These are phyloP conservation scores for Etheostoma spectabile DNA, from an alignment of 2,113 vertebrate species.

Conservation along the genomic window DNA sequence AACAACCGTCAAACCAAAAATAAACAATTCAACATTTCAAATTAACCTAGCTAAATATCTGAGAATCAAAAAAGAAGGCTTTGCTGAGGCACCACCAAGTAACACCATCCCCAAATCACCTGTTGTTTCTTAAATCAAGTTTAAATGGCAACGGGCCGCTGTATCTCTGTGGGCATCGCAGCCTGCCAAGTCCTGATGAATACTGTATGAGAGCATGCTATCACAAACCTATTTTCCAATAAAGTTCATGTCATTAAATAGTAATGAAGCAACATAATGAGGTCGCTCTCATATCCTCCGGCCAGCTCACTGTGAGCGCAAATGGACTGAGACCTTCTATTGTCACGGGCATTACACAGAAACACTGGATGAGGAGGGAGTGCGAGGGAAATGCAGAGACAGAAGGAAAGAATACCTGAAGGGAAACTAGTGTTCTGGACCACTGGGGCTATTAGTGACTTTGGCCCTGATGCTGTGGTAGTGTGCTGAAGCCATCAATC, in stretches of 20 bases:
- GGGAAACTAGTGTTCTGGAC: constrained; percentile 49
- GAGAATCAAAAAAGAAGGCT: background rate
- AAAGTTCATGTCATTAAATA: constrained; percentile 76
- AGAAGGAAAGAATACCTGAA: constrained; percentile 39
- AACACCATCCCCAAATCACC: constrained; percentile 34
- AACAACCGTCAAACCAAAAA: constrained; percentile 22
- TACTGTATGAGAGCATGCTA: constrained; percentile 61
- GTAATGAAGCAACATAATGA: constrained; percentile 75
- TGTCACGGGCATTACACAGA: constrained; percentile 29
- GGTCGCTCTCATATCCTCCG: constrained; percentile 51
- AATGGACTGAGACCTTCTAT: constrained; percentile 57
- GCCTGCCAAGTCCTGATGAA: constrained; percentile 55
- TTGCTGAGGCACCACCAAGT: constrained; percentile 24
- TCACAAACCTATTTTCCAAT: constrained; percentile 68
- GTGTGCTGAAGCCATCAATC: constrained; percentile 45
- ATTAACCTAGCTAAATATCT: background rate
- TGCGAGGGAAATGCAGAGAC: constrained; percentile 18
- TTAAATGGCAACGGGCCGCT: constrained; percentile 53
- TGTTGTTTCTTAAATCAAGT: constrained; percentile 55
- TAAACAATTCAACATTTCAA: background rate
- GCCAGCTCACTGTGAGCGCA: constrained; percentile 55
- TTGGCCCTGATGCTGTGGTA: constrained; percentile 23
- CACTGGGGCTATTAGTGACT: constrained; percentile 38
- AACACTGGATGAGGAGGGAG: constrained; percentile 20
- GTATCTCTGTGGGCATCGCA: constrained; percentile 50